These are phyloP conservation scores for Allobates femoralis DNA, from an alignment of 2,797 vertebrate genomes.

Conservation along the genomic window DNA sequence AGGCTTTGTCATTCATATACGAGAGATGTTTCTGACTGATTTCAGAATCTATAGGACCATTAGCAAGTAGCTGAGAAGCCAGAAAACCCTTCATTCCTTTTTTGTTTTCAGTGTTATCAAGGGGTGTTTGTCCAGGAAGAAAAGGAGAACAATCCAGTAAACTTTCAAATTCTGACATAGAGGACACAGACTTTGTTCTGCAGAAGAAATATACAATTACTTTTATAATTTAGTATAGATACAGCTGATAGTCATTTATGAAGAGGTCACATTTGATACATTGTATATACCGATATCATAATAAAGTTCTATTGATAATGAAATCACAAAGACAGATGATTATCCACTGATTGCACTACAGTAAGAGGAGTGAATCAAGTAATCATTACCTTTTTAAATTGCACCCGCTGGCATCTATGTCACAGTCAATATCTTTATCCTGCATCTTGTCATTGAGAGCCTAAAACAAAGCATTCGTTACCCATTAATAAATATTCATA, in stretches of 20 bases:
- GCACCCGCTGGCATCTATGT: slow-evolving; percentile 80
- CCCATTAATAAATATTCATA: slow-evolving; percentile 36
- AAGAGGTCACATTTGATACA: not conserved
- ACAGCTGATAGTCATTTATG: not conserved
- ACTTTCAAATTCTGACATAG: slow-evolving; percentile 84
- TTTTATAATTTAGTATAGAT: not conserved
- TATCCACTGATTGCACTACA: not conserved
- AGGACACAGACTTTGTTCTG: slow-evolving; percentile 79
- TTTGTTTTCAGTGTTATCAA: slow-evolving; percentile 69
- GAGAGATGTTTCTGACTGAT: slow-evolving; percentile 83
- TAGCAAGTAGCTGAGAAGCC: slow-evolving; percentile 68
- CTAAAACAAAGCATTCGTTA: slow-evolving; percentile 69
- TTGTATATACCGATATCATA: not conserved
- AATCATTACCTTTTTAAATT: slow-evolving; percentile 83
- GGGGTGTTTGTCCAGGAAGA: slow-evolving; percentile 70
- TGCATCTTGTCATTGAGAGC: slow-evolving; percentile 81
- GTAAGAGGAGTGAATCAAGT: not conserved
- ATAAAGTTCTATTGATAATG: not conserved
- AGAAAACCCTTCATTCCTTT: slow-evolving; percentile 72
- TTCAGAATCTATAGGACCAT: slow-evolving; percentile 71
- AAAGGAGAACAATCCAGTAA: slow-evolving; percentile 83
- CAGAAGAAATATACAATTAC: not conserved
- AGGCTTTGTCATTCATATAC: slow-evolving; percentile 73
- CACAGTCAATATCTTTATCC: slow-evolving; percentile 81
- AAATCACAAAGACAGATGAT: not conserved